Evolutionary conservation across 2,888 invertebrate genomes (phyloP).

Genomic region (Noctua janthe): DNA sequence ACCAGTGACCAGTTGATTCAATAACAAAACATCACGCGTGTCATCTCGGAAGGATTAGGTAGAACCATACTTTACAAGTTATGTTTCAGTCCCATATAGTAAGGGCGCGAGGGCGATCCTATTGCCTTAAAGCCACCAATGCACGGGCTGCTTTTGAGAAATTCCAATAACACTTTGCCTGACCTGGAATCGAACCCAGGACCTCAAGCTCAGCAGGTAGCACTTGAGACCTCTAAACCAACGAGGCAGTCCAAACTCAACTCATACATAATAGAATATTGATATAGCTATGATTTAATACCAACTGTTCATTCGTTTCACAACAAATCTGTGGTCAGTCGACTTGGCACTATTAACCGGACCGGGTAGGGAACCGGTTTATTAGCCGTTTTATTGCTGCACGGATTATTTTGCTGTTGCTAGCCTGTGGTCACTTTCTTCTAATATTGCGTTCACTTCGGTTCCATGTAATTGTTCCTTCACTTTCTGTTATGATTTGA

Average conservation of each 20-base stretch:
- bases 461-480: conserved; percentile 37
- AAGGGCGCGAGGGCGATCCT: not conserved
- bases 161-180: not conserved
- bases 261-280: conserved; percentile 6
- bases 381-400: conserved; percentile 42
- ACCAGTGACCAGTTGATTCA: not conserved
- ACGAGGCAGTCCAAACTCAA: not conserved
- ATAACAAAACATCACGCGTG: not conserved
- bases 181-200: not conserved
- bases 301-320: conserved; percentile 41
- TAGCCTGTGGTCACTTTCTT: conserved; percentile 52
- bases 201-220: not conserved
- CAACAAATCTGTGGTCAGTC: conserved; percentile 41
- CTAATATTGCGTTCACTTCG: conserved; percentile 48
- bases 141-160: not conserved
- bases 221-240: not conserved
- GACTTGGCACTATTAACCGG: conserved; percentile 19
- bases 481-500: conserved; percentile 31
- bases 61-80: not conserved
- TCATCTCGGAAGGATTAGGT: not conserved
- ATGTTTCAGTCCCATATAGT: not conserved
- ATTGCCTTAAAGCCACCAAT: not conserved
- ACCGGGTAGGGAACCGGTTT: conserved; percentile 38
- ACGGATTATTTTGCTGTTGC: conserved; percentile 12
- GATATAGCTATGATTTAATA: conserved; percentile 47